Evolutionary conservation across 1,140 invertebrate species (phyloP), one percentile per base, ranked within the genome.

Genomic region (Cephus cinctus): DNA sequence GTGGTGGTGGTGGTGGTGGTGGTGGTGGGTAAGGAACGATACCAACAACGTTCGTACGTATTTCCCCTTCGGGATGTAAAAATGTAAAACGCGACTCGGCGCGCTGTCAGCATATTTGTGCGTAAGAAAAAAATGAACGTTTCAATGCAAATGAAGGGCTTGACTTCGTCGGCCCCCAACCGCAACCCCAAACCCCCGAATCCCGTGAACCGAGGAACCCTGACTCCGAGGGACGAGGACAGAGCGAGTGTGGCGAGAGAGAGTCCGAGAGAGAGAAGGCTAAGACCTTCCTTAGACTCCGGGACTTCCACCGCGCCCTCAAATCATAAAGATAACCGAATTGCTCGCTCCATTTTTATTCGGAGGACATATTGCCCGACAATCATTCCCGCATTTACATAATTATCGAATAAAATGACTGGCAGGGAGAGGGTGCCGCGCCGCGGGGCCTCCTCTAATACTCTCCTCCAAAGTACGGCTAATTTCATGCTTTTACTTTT

Each of bases 291-390:
- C 16, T 18, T 5, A 15, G n/a, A 11, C 31, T 22, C 31, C 23
- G n/a, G 19, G n/a, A n/a, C n/a, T n/a, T n/a, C n/a, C n/a, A n/a
- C n/a, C 45, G 22, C 46, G 41, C 63, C 49, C 47, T 44, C 27
- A 60, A 73, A 69, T 71, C 71, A 69, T 73, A 73, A 73, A 75
- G 71, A 73, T 74, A 75, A 77, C 69, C 67, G 63, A 75, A 77
- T 72, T 61, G 67, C 61, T 62, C 57, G 60, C 60, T 56, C 58
- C 55, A 66, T 58, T 73, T 68, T 73, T 69, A 69, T 72, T 75
- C 62, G 59, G 43, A 67, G 67, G 63, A 71, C 71, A 69, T 72
- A 72, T 71, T 73, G 70, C 63, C 61, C 69, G 67, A 75, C 70
- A 74, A 76, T 76, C 73, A 73, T 75, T 73, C 55, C 39, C 19